Evolutionary conservation across 2,113 vertebrate species (phyloP), one percentile per base, ranked within the genome.

Genomic region (Brienomyrus brachyistius): DNA sequence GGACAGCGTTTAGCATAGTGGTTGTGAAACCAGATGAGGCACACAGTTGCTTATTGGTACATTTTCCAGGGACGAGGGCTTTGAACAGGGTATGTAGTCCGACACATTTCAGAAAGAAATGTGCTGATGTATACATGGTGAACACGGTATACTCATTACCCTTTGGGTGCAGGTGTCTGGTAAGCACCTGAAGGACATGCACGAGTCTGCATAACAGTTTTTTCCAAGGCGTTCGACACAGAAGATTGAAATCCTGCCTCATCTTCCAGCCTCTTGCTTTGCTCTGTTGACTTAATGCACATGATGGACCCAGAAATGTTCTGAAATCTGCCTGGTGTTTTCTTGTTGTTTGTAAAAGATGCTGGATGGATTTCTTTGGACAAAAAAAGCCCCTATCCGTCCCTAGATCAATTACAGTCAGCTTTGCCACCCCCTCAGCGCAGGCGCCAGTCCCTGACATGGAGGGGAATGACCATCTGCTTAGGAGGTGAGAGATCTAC

Each of bases 391-490:
- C 45, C 47, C 85, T 90, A 87, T 90, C 50, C 62, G 90, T 92
- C 90, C 43, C 89, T 92, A 94, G 90, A 86, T 90, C 48, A 21
- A 54, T 74, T 40, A 82, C 66, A 89, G 88, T 88, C 90, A 89
- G 87, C 90, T 35, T 86, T 45, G 59, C 82, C 19, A 13, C 47
- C 48, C 31, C 40, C 83, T 56, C 80, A 13, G 51, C 70, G 51
- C 88, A 88, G 86, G 91, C 89, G 87, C 89, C 91, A 88, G 85
- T 90, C 88, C 54, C 91, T 70, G 89, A 89, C 82, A 95, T 95
- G 95, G 95, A 95, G 35, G 90, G 89, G 86, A 91, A 94, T 89
- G 94, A 95, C 90, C 94, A 95, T 54, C 95, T 94, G 2, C 92
- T 95, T 5, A 94, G 94, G 92, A 95, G 93, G 94, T 95, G 92